Evolutionary conservation across 1,140 invertebrate genomes (phyloP).

Genomic region (Steinernema khuongi): DNA sequence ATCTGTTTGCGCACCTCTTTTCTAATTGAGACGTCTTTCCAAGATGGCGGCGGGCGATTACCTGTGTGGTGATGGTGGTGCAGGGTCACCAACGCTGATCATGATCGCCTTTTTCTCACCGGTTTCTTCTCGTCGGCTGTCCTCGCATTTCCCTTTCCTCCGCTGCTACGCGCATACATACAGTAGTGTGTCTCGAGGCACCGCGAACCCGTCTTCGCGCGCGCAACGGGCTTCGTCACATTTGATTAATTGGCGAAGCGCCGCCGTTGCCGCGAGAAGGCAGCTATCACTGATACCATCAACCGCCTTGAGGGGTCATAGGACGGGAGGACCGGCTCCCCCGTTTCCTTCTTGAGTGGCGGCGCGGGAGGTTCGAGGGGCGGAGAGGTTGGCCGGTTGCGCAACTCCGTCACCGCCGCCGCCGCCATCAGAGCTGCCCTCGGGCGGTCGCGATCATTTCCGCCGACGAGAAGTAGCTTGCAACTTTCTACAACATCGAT

Average conservation of each 20-base stretch:
- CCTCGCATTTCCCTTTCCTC: neutral
- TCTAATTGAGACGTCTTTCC: neutral
- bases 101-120: neutral
- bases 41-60: no score
- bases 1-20: no score
- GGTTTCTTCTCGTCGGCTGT: neutral
- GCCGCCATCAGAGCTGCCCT: neutral
- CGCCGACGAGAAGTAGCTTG: neutral
- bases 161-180: no score
- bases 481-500: neutral
- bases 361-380: neutral
- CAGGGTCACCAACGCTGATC: neutral
- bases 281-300: conserved; percentile 3
- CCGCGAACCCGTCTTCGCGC: neutral
- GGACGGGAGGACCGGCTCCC: conserved; percentile 2
- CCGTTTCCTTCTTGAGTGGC: neutral
- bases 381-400: no score
- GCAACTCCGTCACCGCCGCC: neutral
- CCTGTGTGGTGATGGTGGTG: no score
- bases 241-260: conserved; percentile 15
- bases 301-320: neutral
- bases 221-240: conserved; percentile 9
- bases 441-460: conserved; percentile 2
- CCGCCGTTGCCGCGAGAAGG: neutral
- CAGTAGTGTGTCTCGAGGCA: no score